Base-by-base conservation (phyloP, 2,113 vertebrate species). In the Galeopterus variegatus region DNA sequence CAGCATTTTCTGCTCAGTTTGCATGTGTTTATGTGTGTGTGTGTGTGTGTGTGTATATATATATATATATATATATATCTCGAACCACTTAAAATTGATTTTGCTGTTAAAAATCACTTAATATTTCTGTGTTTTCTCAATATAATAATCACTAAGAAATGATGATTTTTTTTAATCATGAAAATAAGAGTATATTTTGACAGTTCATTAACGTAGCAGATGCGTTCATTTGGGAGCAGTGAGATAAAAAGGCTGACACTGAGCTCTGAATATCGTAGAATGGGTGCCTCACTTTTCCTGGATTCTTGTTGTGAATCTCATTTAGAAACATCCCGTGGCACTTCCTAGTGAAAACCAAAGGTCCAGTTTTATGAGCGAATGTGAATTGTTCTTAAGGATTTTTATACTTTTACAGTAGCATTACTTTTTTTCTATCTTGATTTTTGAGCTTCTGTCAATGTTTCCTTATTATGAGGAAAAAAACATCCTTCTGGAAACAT, bases 1-100 rank as follows among this genome's bases (percentile, higher is more conserved):
- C 50, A 76, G 9, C 72, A 6, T 76, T 96, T 97, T 83, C 58
- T 94, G 6, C 31, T 95, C 72, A 3, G 19, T 48, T 75, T 96
- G 21, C 5, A 10, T 87, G 23, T 80, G 3, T 85, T 36, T 36
- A n/a, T 90, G 6, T 52, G 0, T 88, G 54, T 56, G 54, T 56
- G 54, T 56, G n/a, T n/a, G n/a, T n/a, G n/a, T 67, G 33, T 31
- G 14, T 65, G 31, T 1, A 58, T 58, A 58, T 6, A 18, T 60
- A 31, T 28, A 65, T 28, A 65, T 19, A 31, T 1, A 65, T 13
- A 65, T 13, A n/a, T 12, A 3, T 41, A 79, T 73, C 18, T 75
- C 24, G 15, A 93, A 72, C 8, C n/a, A 56, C 77, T 67, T 56
- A 36, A 84, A 89, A 87, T 62, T 82, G 15, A 21, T 70, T 92